phyloP scores from a whole-genome alignment of 1,140 invertebrate species.

The Triops cancriformis region DNA sequence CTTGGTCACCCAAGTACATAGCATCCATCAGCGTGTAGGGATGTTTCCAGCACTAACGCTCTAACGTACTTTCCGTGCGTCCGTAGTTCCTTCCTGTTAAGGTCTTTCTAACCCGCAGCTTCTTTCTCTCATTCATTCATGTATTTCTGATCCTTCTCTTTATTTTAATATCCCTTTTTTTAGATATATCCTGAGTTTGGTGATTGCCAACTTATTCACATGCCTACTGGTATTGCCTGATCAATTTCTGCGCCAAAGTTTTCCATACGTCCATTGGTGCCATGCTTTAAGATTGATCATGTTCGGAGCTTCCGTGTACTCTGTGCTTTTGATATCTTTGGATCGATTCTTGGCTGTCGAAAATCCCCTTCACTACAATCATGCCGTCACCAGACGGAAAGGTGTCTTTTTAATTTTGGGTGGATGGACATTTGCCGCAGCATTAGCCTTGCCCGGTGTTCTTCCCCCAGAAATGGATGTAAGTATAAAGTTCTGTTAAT shows the following conservation, averaged over 20 bases:
- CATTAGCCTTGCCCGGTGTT: conserved; percentile 35
- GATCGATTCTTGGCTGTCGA: conserved; percentile 48
- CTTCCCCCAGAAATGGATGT: not conserved
- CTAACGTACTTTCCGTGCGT: not conserved
- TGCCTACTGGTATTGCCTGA: conserved; percentile 20
- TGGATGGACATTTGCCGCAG: conserved; percentile 37
- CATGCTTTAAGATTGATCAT: conserved; percentile 42
- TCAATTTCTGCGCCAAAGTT: conserved; percentile 9
- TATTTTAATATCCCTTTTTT: conserved; percentile 18
- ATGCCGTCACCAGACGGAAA: conserved; percentile 43
- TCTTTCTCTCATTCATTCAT: not conserved
- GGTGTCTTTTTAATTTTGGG: conserved; percentile 41
- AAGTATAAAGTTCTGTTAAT: not conserved
- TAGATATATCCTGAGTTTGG: conserved; percentile 49
- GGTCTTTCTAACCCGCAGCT: not conserved
- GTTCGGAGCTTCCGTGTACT: conserved; percentile 45
- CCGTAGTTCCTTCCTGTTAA: not conserved
- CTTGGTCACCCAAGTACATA: not conserved
- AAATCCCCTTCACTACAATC: conserved; percentile 47
- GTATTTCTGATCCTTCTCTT: conserved; percentile 20
- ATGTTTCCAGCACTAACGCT: not conserved
- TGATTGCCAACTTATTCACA: conserved; percentile 44
- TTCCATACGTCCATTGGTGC: conserved; percentile 29
- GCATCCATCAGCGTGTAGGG: not conserved
- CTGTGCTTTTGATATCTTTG: conserved; percentile 46